A percentile compares a stretch with the other conserved stretches of the same genome.
Conservation (phyloP, 2,113 vertebrate species). For the Drymodes brunneopygia region DNA sequence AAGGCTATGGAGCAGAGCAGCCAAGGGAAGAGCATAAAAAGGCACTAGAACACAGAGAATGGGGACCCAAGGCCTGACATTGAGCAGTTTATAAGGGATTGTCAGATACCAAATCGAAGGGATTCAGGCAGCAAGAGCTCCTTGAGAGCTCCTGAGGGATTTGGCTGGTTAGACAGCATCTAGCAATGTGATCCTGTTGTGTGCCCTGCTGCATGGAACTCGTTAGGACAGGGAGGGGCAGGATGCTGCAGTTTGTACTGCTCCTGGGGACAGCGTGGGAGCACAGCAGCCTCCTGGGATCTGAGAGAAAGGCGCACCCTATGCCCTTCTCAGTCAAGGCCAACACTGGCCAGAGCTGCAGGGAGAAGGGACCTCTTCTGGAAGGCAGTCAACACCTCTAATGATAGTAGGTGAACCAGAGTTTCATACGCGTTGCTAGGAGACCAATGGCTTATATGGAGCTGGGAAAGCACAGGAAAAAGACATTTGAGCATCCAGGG, state of each 20-base stretch:
- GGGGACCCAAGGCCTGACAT: neutral
- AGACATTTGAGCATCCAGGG: neutral
- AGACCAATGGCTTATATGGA: neutral
- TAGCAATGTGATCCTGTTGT: neutral
- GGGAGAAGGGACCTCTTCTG: neutral
- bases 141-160: neutral
- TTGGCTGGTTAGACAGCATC: neutral
- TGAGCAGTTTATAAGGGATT: neutral
- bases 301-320: neutral
- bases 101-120: neutral
- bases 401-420: neutral
- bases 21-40: neutral
- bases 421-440: neutral
- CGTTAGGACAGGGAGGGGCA: neutral
- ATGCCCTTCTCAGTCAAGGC: neutral
- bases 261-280: neutral
- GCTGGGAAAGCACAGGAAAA: neutral
- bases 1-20: neutral
- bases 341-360: neutral
- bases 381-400: neutral
- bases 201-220: neutral
- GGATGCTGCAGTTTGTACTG: neutral
- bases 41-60: neutral
- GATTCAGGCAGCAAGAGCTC: neutral
- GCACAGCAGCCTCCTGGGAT: neutral